These are phyloP conservation scores for Diaperis boleti DNA, from an alignment of 2,888 invertebrate genomes.

Conservation along the genomic window DNA sequence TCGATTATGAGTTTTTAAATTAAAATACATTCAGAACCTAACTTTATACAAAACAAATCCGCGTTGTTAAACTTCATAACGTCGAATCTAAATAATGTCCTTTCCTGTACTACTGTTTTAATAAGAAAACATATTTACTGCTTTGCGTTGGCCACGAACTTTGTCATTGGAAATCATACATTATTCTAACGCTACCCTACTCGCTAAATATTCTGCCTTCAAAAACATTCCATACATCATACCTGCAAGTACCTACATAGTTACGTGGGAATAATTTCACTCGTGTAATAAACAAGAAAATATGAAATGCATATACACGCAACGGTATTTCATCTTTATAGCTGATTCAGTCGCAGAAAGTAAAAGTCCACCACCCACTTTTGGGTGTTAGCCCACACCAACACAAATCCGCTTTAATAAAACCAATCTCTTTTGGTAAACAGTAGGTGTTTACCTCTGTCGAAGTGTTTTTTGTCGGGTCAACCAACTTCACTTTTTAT, in stretches of 20 bases:
- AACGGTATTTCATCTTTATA: constrained; percentile 31
- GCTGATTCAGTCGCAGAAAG: constrained; percentile 22
- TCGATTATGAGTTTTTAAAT: no score
- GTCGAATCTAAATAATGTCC: no score
- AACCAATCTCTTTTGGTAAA: constrained; percentile 23
- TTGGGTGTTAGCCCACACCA: constrained; percentile 26
- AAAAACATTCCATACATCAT: constrained; percentile 24
- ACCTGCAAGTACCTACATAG: not conserved
- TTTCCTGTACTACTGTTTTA: no score
- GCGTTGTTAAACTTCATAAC: no score
- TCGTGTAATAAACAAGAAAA: constrained; percentile 25
- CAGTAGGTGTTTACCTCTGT: constrained; percentile 20
- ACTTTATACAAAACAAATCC: no score
- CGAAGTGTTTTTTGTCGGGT: constrained; percentile 5
- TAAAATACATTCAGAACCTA: no score
- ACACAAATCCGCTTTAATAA: constrained; percentile 16
- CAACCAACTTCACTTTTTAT: constrained; percentile 12
- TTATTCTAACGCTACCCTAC: not conserved
- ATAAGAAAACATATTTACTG: no score
- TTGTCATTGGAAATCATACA: no score
- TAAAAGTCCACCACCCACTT: constrained; percentile 33
- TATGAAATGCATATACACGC: constrained; percentile 24
- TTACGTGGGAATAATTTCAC: constrained; percentile 27
- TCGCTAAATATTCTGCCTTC: not conserved
- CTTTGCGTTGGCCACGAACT: not conserved